These are phyloP conservation scores for Disparrhopalites patrizii DNA, from an alignment of 2,888 invertebrate species.

Conservation along the genomic window DNA sequence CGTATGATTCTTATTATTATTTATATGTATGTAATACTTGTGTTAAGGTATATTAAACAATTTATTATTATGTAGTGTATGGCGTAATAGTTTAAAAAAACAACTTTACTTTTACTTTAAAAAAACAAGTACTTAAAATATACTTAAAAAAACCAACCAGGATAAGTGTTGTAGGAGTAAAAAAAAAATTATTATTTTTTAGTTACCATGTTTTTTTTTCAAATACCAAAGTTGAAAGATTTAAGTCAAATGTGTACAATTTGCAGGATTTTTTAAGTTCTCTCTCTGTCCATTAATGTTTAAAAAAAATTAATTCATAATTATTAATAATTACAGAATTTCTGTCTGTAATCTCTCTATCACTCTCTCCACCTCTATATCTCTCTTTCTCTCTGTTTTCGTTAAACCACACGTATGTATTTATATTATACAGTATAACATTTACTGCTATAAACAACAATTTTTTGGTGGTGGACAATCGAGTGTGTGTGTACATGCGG, in stretches of 20 bases:
- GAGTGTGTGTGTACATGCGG: slow-evolving; percentile 30
- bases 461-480: slow-evolving; percentile 27
- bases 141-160: not conserved
- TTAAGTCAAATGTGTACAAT: slow-evolving; percentile 31
- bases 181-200: slow-evolving; percentile 10
- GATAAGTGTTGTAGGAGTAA: not conserved
- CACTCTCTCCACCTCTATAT: no score
- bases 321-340: slow-evolving; percentile 2
- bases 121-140: no score
- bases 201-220: slow-evolving; percentile 28
- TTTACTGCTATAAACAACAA: slow-evolving; percentile 6
- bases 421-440: not conserved
- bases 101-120: no score
- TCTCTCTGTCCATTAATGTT: not conserved
- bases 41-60: no score
- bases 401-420: not conserved
- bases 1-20: not conserved
- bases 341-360: no score
- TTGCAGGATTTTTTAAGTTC: slow-evolving; percentile 3
- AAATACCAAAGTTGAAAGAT: slow-evolving; percentile 31
- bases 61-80: not conserved
- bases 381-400: no score
- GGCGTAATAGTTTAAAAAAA: no score
- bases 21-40: not conserved
- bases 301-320: not conserved